These are phyloP conservation scores for Metopia argyrocephala DNA, from an alignment of 2,888 invertebrate species.

Conservation along the genomic window DNA sequence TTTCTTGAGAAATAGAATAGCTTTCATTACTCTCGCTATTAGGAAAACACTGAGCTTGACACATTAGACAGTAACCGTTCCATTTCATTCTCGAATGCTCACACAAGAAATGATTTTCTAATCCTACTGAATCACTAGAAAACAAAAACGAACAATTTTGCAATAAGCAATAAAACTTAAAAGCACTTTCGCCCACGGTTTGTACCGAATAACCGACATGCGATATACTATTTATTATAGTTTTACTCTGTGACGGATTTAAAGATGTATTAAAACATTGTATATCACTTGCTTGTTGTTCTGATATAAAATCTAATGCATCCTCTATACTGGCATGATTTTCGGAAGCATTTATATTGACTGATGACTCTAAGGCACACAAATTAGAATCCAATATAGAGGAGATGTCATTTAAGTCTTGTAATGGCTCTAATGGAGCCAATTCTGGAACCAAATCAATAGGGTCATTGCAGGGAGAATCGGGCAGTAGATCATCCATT, in stretches of 20 bases:
- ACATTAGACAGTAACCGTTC: conserved; percentile 81
- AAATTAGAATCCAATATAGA: conserved; percentile 66
- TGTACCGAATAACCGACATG: conserved; percentile 71
- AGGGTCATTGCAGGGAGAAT: conserved; percentile 66
- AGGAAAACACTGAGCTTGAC: conserved; percentile 73
- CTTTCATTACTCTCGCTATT: not conserved
- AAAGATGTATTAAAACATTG: not conserved
- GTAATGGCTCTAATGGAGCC: conserved; percentile 64
- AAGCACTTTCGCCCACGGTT: conserved; percentile 33
- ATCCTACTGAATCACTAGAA: conserved; percentile 72
- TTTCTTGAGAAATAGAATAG: conserved; percentile 66
- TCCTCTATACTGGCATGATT: conserved; percentile 69
- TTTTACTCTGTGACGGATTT: not conserved
- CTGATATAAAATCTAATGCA: conserved; percentile 67
- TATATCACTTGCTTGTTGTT: conserved; percentile 62
- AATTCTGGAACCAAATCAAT: conserved; percentile 66
- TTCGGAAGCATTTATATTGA: conserved; percentile 62
- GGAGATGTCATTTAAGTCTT: conserved; percentile 67
- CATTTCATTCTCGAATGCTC: conserved; percentile 78
- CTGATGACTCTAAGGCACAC: conserved; percentile 17
- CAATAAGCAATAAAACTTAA: conserved; percentile 73
- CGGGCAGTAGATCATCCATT: conserved; percentile 67
- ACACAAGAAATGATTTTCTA: conserved; percentile 73
- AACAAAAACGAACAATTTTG: conserved; percentile 74
- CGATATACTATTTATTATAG: conserved; percentile 66